Evolutionary conservation across 2,113 vertebrate genomes (phyloP).

Genomic region (Pterocles orientalis): DNA sequence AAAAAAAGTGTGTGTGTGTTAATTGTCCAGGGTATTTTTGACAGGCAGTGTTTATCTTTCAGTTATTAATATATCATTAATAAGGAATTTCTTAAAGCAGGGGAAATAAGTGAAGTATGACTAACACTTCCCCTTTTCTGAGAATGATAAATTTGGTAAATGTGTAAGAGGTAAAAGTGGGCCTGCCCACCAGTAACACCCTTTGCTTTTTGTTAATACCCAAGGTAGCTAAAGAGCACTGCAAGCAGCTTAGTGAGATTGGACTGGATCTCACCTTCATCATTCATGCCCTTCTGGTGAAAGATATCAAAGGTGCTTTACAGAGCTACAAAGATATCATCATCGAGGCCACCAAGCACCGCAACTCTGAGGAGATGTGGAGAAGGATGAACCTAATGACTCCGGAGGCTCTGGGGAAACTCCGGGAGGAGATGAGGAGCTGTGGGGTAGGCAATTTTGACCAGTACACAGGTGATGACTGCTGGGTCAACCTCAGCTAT

Average conservation of each 20-base stretch:
- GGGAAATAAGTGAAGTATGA: neutral
- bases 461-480: conserved; percentile 94
- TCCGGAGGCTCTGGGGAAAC: conserved; percentile 90
- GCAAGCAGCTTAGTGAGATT: conserved; percentile 92
- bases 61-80: neutral
- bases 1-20: neutral
- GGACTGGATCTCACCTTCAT: conserved; percentile 97
- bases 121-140: neutral
- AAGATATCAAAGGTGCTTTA: conserved; percentile 90
- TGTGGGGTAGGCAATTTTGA: conserved; percentile 89
- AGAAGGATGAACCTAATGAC: conserved; percentile 98
- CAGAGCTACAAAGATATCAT: conserved; percentile 97
- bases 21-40: neutral
- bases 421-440: conserved; percentile 92
- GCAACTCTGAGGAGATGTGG: conserved; percentile 99
- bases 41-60: neutral
- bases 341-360: conserved; percentile 96
- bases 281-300: conserved; percentile 91
- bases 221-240: conserved; percentile 95
- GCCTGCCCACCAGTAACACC: neutral
- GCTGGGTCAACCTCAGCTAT: conserved; percentile 99
- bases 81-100: neutral
- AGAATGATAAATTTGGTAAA: neutral
- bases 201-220: neutral
- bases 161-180: neutral